phyloP scores from a whole-genome alignment of 2,888 invertebrate species.

The Bellardia pandia region DNA sequence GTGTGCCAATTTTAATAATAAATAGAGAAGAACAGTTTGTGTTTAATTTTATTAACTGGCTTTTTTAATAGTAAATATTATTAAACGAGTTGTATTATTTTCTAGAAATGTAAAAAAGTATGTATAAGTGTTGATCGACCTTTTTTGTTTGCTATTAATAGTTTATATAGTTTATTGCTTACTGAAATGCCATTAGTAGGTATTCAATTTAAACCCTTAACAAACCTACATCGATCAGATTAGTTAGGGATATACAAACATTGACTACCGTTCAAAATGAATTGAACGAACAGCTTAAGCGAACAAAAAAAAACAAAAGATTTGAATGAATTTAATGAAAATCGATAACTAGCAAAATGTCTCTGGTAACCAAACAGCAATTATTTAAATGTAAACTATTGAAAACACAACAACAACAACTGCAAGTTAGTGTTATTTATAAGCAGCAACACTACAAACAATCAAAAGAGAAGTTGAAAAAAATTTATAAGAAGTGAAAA shows the following conservation, averaged over 20 bases:
- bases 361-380: slow-evolving; percentile 52
- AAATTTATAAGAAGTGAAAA: background rate
- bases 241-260: background rate
- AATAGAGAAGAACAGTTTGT: too few relatives aligned
- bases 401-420: slow-evolving; percentile 31
- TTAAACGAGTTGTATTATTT: too few relatives aligned
- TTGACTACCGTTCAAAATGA: slow-evolving; percentile 30
- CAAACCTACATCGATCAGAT: slow-evolving; percentile 3
- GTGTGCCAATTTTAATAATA: too few relatives aligned
- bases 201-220: background rate
- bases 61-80: too few relatives aligned
- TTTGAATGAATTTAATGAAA: slow-evolving; percentile 56
- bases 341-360: slow-evolving; percentile 56
- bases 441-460: slow-evolving; percentile 15
- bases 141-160: too few relatives aligned
- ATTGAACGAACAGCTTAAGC: background rate
- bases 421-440: slow-evolving; percentile 13
- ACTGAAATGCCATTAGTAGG: background rate
- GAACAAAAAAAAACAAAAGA: background rate
- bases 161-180: background rate
- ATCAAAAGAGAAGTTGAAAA: slow-evolving; percentile 34
- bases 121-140: too few relatives aligned
- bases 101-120: too few relatives aligned
- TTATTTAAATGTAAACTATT: slow-evolving; percentile 56
- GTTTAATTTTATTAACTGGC: too few relatives aligned